A percentile compares a stretch with the other conserved stretches of the same genome.
Evolutionary conservation across 2,113 vertebrate species (phyloP).

Genomic region (Mus spicilegus): DNA sequence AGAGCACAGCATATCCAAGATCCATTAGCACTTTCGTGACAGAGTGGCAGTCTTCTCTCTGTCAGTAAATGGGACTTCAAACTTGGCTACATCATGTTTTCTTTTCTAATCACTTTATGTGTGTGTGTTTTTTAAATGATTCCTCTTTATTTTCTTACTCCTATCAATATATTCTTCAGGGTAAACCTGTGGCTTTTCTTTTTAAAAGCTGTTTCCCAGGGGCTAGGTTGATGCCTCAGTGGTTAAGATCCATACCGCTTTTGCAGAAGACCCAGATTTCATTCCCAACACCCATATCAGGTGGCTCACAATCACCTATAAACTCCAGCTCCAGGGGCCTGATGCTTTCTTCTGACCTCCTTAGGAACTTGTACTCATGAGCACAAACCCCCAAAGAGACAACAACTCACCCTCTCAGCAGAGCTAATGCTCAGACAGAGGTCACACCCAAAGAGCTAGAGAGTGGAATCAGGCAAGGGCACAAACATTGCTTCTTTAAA

Average conservation of each 20-base stretch:
- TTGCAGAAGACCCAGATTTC: neutral
- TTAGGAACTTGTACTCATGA: neutral
- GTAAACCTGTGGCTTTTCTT: neutral
- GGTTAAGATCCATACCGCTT: neutral
- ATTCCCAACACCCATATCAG: too few species aligned
- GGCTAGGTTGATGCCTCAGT: neutral
- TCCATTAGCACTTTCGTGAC: neutral
- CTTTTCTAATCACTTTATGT: neutral
- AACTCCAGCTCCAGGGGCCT: neutral
- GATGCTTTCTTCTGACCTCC: neutral
- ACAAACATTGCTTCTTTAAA: neutral
- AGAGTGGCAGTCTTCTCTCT: neutral
- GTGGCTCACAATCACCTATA: neutral
- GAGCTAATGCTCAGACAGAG: neutral
- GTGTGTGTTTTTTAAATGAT: neutral
- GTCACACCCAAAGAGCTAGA: neutral
- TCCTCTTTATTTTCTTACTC: neutral
- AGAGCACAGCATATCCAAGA: neutral
- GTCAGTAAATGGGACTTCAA: neutral
- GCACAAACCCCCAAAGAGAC: neutral
- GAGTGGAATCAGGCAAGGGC: neutral
- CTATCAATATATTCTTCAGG: neutral
- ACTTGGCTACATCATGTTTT: neutral
- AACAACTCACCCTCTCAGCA: neutral
- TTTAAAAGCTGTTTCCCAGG: neutral